Conservation (phyloP, 2,797 vertebrate genomes). For the Chloroceryle amazona region DNA sequence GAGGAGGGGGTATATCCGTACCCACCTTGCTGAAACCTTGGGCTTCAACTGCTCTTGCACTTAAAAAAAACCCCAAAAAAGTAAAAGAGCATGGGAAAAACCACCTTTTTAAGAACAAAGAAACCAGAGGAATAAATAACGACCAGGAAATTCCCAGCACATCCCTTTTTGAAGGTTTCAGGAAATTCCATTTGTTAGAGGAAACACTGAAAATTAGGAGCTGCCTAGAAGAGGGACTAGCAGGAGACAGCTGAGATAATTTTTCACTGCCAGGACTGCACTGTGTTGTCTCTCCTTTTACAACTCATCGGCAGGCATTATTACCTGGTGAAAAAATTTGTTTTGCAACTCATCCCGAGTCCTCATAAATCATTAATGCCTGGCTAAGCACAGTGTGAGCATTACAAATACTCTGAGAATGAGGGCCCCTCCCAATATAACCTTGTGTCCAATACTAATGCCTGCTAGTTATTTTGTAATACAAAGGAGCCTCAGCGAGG, state of each 20-base stretch:
- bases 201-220: constrained; percentile 19
- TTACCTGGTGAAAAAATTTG: constrained; percentile 75
- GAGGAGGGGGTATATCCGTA: neutral
- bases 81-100: neutral
- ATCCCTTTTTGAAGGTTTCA: constrained; percentile 10
- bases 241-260: constrained; percentile 35
- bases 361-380: constrained; percentile 77
- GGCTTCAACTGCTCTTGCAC: neutral
- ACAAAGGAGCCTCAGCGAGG: constrained; percentile 58
- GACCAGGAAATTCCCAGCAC: neutral
- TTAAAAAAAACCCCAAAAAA: neutral
- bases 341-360: constrained; percentile 72
- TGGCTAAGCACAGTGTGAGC: constrained; percentile 69
- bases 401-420: constrained; percentile 57
- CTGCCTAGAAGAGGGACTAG: constrained; percentile 1
- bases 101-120: neutral
- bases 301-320: constrained; percentile 70
- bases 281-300: constrained; percentile 66
- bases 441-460: constrained; percentile 71
- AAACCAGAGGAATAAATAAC: neutral
- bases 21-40: neutral
- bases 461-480: constrained; percentile 72
- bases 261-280: constrained; percentile 65
- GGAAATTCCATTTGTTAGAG: constrained; percentile 38
- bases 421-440: constrained; percentile 43